A percentile compares a stretch with the other conserved stretches of the same genome.
Conservation (phyloP, 2,888 invertebrate species). For the Phrixothrix hirtus region DNA sequence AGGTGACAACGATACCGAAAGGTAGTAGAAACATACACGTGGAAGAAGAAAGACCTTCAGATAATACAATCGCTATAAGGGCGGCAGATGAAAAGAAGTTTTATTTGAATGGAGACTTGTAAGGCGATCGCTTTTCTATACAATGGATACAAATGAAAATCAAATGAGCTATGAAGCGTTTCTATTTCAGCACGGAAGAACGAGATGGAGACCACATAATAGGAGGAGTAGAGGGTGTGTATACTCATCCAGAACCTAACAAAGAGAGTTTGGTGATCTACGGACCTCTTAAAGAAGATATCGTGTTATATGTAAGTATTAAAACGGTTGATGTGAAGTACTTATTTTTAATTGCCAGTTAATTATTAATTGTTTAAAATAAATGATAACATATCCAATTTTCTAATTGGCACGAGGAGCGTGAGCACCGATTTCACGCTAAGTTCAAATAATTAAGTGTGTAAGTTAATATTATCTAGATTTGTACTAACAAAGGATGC, state of each 20-base stretch:
- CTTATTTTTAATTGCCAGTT: too few species aligned
- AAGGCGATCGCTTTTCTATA: constrained; percentile 42
- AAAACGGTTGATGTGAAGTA: constrained; percentile 19
- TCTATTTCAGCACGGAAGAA: constrained; percentile 44
- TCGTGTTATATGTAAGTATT: constrained; percentile 63
- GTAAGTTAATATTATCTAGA: constrained; percentile 31
- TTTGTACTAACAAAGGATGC: constrained; percentile 24
- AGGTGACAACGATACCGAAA: constrained; percentile 62
- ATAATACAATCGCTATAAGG: constrained; percentile 63
- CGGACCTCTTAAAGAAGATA: constrained; percentile 65
- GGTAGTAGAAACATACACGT: constrained; percentile 65
- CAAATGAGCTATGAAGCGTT: constrained; percentile 22
- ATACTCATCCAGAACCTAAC: constrained; percentile 58
- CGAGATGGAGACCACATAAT: constrained; percentile 56
- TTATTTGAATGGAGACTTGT: constrained; percentile 68
- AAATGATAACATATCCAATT: too few species aligned
- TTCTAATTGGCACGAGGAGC: too few species aligned
- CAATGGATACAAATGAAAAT: constrained; percentile 24
- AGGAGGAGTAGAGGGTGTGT: constrained; percentile 57
- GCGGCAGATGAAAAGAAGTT: constrained; percentile 58
- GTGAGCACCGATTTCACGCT: too few species aligned
- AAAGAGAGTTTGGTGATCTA: constrained; percentile 63
- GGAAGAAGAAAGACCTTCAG: constrained; percentile 60
- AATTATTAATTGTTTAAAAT: too few species aligned
- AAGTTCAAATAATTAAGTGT: constrained; percentile 28